Conservation (phyloP, 2,888 invertebrate species). For the Dioctria rufipes region DNA sequence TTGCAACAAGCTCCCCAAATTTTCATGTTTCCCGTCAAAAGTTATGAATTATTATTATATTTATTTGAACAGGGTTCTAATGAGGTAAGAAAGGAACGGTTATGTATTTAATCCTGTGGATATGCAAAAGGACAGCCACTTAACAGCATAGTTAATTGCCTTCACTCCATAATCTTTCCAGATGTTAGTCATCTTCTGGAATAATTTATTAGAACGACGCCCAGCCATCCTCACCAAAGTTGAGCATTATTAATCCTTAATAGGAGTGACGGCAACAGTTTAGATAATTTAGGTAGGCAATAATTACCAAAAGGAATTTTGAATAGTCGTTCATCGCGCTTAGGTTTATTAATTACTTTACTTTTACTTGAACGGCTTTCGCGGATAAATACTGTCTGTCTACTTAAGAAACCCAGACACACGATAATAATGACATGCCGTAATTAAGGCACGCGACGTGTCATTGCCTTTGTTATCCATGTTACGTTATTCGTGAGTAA, state of each 20-base stretch:
- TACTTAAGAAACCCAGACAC: too few species aligned
- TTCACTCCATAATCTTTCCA: neutral
- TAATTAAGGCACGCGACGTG: constrained; percentile 1
- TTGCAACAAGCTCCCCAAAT: too few species aligned
- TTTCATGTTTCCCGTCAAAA: neutral
- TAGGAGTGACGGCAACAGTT: neutral
- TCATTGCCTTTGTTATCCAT: neutral
- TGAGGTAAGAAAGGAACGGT: neutral
- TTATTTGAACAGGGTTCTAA: neutral
- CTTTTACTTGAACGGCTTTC: too few species aligned
- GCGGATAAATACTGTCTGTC: too few species aligned
- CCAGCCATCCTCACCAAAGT: too few species aligned
- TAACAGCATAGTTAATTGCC: neutral
- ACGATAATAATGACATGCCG: neutral
- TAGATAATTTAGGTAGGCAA: neutral
- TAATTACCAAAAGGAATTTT: neutral
- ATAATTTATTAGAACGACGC: too few species aligned
- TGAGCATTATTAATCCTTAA: neutral
- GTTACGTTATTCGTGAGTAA: neutral
- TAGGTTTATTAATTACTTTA: neutral
- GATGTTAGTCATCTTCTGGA: too few species aligned
- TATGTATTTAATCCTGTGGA: neutral
- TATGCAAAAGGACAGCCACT: neutral
- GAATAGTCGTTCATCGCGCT: neutral
- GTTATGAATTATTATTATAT: neutral